phyloP scores from a whole-genome alignment of 2,113 vertebrate genomes.

The Cavia porcellus region DNA sequence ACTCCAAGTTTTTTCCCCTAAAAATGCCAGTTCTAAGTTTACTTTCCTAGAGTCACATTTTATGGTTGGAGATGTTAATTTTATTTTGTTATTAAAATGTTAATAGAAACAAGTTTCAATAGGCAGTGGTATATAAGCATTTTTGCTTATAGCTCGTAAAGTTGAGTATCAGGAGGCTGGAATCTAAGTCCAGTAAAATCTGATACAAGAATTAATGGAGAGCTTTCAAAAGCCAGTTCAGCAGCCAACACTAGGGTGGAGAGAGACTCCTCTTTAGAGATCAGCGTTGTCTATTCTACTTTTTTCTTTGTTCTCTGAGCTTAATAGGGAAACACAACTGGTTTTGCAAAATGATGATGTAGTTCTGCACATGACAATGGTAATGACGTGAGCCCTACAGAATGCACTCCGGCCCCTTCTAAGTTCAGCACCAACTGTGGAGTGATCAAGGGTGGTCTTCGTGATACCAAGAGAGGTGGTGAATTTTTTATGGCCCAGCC shows the following conservation, averaged over 20 bases:
- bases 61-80: constrained; percentile 57
- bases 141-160: constrained; percentile 38
- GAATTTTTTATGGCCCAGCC: neutral
- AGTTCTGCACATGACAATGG: neutral
- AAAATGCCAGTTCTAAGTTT: constrained; percentile 70
- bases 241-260: neutral
- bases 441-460: neutral
- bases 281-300: neutral
- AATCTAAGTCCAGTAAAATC: neutral
- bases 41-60: constrained; percentile 61
- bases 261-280: neutral
- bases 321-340: neutral
- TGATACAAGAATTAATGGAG: neutral
- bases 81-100: constrained; percentile 65
- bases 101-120: constrained; percentile 49
- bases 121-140: constrained; percentile 46
- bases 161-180: neutral
- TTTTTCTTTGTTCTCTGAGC: neutral
- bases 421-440: neutral
- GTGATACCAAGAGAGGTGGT: neutral
- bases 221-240: neutral
- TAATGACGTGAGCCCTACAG: neutral
- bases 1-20: constrained; percentile 62
- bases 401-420: no score
- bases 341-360: neutral